Evolutionary conservation across 2,113 vertebrate species (phyloP), one percentile per base, ranked within the genome.

Genomic region (Lepus americanus): DNA sequence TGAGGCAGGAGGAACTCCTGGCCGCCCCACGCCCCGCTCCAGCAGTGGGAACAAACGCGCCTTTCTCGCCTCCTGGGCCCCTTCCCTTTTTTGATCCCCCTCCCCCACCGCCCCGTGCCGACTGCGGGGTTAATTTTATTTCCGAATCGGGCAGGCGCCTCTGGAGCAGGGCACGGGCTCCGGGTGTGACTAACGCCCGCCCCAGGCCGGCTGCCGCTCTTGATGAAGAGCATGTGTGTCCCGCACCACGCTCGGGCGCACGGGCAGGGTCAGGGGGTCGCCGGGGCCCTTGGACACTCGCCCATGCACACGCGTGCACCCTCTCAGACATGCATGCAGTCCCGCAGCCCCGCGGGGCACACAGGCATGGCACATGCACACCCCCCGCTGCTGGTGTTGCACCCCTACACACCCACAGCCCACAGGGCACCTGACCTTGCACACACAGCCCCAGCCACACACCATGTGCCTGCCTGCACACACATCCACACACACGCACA

Each of bases 211-310:
- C 97, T 91, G 97, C 97, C 95, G 92, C 96, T 98, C 98, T 99
- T 99, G 99, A 99, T 99, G 99, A 99, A 99, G 99, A 99, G 99
- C 99, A 99, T 98, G 99, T 99, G 99, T 99, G 98, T 98, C 97
- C 92, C 17, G 63, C 95, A 97, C 96, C 90, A 90, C 83, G 96
- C 96, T 97, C 95, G 94, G 97, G 97, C 98, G 97, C 97, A 95
- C 95, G 97, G 96, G 97, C 98, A 95, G 98, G 98, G 98, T 98
- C 99, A 98, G 93, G 36, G 98, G 98, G 98, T 99, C 98, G 96
- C 97, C 97, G 84, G 95, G 97, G 98, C 84, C 94, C 94, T 93
- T 61, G 84, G 53, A 97, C 93, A 96, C 94, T 89, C 36, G 13
- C 9, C 66, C 0, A 3, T 8, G 13, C 59, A 27, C 16, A 1